These are phyloP conservation scores for Ferdinandea cuprea DNA, from an alignment of 2,888 invertebrate genomes.

Conservation along the genomic window DNA sequence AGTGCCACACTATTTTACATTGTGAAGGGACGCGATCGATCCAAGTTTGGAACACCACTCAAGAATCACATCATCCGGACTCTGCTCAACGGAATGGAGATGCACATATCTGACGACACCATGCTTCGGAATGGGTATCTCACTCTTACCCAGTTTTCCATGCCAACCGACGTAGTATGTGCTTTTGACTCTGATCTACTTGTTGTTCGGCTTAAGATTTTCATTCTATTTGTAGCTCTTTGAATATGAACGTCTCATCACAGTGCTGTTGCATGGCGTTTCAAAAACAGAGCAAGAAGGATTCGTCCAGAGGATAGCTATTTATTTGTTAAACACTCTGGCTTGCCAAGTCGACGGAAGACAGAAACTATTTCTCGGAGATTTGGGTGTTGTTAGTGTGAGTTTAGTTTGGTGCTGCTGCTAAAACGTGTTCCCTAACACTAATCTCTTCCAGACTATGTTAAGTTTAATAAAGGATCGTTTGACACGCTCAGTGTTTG, in stretches of 20 bases:
- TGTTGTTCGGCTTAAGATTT: too few species aligned
- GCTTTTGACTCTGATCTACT: too few species aligned
- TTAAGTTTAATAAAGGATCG: constrained; percentile 93
- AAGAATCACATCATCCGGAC: constrained; percentile 92
- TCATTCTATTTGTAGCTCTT: constrained; percentile 89
- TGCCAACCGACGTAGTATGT: constrained; percentile 95
- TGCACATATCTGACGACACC: constrained; percentile 92
- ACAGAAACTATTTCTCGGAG: constrained; percentile 95
- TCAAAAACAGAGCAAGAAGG: constrained; percentile 92
- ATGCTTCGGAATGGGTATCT: constrained; percentile 99
- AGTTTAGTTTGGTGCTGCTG: too few species aligned
- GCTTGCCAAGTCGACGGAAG: constrained; percentile 98
- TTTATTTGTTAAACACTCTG: constrained; percentile 96
- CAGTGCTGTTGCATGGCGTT: constrained; percentile 91
- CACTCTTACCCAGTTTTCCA: constrained; percentile 96
- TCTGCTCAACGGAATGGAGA: constrained; percentile 94
- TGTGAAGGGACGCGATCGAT: constrained; percentile 93
- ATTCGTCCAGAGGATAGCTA: constrained; percentile 96
- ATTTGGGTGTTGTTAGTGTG: constrained; percentile 93
- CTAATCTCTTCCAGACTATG: constrained; percentile 92
- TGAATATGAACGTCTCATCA: constrained; percentile 93
- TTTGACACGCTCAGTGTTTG: constrained; percentile 90
- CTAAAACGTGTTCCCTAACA: too few species aligned
- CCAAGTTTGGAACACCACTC: constrained; percentile 88
- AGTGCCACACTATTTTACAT: constrained; percentile 98